phyloP scores from a whole-genome alignment of 2,113 vertebrate genomes.

The Cacatua alba region DNA sequence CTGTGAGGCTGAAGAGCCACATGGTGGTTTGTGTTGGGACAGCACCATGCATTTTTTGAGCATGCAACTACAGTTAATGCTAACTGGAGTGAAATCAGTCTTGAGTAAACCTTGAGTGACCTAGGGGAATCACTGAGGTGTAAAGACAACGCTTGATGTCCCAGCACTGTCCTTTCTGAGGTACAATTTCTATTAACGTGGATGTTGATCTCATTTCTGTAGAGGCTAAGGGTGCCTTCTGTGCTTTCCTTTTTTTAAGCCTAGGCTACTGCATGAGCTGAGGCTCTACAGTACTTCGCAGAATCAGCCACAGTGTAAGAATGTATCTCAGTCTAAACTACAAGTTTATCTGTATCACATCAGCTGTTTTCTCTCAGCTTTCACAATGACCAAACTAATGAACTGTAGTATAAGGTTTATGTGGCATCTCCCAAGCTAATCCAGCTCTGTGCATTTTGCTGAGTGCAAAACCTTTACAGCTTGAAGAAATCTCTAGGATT shows the following conservation, averaged over 20 bases:
- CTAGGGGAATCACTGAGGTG: background rate
- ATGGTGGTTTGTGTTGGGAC: constrained; percentile 72
- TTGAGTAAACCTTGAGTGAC: background rate
- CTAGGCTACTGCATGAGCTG: background rate
- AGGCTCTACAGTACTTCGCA: background rate
- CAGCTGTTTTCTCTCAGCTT: background rate
- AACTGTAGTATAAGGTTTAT: background rate
- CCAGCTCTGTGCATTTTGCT: background rate
- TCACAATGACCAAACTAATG: background rate
- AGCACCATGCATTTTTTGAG: constrained; percentile 62
- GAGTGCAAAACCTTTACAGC: background rate
- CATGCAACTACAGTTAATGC: background rate
- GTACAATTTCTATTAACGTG: background rate
- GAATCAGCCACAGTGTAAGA: background rate
- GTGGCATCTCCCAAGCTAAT: background rate
- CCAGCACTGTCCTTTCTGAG: background rate
- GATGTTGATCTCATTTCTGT: background rate
- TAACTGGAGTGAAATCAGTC: background rate
- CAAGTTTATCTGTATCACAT: background rate
- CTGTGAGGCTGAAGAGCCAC: constrained; percentile 73
- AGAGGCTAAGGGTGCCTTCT: background rate
- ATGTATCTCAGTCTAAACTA: background rate
- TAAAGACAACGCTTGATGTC: background rate
- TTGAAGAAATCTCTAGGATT: background rate
- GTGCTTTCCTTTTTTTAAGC: background rate